A percentile compares a stretch with the other conserved stretches of the same genome.
Evolutionary conservation across 2,888 invertebrate genomes (phyloP).

Genomic region (Steinernema hermaphroditum): DNA sequence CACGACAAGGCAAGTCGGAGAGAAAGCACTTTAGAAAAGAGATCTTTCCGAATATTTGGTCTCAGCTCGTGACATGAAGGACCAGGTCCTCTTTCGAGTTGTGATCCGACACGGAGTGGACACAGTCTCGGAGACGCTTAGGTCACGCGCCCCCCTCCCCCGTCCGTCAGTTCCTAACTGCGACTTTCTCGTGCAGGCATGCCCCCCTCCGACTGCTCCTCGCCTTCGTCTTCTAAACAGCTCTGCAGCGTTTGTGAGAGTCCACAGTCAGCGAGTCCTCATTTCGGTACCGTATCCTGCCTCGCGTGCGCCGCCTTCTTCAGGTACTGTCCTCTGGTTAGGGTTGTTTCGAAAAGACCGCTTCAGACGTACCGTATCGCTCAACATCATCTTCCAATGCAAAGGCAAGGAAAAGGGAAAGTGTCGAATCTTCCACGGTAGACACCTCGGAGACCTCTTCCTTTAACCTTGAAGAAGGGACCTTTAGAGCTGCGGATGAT

Average conservation of each 20-base stretch:
- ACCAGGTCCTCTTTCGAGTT: too few relatives aligned
- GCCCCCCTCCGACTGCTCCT: neutral
- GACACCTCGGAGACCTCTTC: neutral
- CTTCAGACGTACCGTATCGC: slow-evolving; percentile 39
- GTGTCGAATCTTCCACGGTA: slow-evolving; percentile 51
- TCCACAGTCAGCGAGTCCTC: slow-evolving; percentile 49
- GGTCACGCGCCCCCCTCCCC: too few relatives aligned
- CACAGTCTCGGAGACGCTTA: too few relatives aligned
- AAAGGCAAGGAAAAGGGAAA: slow-evolving; percentile 40
- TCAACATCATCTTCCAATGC: slow-evolving; percentile 51
- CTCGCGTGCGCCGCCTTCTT: slow-evolving; percentile 59
- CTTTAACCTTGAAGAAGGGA: too few relatives aligned
- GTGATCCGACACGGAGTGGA: too few relatives aligned
- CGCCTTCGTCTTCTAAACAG: slow-evolving; percentile 16
- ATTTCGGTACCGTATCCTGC: slow-evolving; percentile 53
- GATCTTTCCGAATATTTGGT: too few relatives aligned
- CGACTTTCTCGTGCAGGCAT: neutral
- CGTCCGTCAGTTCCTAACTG: too few relatives aligned
- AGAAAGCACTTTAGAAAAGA: too few relatives aligned
- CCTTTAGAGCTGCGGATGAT: slow-evolving; percentile 54
- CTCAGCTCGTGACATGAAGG: too few relatives aligned
- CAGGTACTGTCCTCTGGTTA: slow-evolving; percentile 51
- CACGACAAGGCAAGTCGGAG: too few relatives aligned
- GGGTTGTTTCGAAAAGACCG: neutral
- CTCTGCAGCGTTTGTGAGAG: slow-evolving; percentile 42